Percentiles rank a stretch among this genome's conserved stretches.
These are phyloP conservation scores for Scomber japonicus DNA, from an alignment of 2,113 vertebrate species.

Conservation along the genomic window DNA sequence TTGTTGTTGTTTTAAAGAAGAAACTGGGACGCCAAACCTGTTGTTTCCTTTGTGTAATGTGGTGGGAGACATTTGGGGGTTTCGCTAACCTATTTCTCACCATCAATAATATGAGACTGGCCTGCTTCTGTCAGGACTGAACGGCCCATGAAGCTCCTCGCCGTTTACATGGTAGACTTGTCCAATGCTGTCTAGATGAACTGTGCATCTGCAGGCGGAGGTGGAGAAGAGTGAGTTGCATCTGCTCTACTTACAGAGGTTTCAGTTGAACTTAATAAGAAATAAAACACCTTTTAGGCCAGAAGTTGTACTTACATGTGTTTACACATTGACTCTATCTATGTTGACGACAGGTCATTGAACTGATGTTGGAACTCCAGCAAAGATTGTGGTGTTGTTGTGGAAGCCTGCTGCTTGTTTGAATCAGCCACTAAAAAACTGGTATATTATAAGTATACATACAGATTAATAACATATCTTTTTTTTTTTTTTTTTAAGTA, in stretches of 20 bases:
- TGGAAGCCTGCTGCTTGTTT: not conserved
- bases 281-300: not conserved
- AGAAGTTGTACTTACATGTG: not conserved
- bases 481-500: no score
- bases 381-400: not conserved
- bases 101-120: conserved; percentile 59
- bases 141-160: conserved; percentile 25
- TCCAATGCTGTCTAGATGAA: conserved; percentile 15
- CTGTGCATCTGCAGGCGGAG: not conserved
- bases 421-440: not conserved
- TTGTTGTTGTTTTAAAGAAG: conserved; percentile 35
- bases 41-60: conserved; percentile 67
- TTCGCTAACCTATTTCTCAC: conserved; percentile 71
- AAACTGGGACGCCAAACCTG: conserved; percentile 77
- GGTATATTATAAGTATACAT: no score
- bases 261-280: not conserved
- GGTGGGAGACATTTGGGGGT: conserved; percentile 59
- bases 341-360: not conserved
- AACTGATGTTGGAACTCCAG: not conserved
- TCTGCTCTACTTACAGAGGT: conserved; percentile 44
- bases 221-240: conserved; percentile 11
- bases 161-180: conserved; percentile 48
- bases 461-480: no score
- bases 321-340: not conserved
- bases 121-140: conserved; percentile 68